Evolutionary conservation across 1,140 invertebrate genomes (phyloP), one percentile per base, ranked within the genome.

Genomic region (Tenebrio molitor): DNA sequence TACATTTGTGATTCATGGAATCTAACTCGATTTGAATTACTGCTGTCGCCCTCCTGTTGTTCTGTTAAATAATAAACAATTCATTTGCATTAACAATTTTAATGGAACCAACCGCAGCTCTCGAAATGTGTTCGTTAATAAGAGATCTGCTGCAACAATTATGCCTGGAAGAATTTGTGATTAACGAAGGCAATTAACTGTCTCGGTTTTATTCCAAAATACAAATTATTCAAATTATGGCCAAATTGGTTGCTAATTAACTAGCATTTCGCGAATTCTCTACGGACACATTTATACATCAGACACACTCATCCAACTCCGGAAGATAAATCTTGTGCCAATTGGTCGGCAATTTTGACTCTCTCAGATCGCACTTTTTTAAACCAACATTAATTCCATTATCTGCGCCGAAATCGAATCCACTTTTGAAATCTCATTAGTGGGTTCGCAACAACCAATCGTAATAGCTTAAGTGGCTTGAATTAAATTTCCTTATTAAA

Each of bases 401-500:
- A 10, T 33, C 4, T 33, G 29, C 29, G 29, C 10, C 29, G 10
- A 33, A 33, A 33, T 33, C 29, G 10, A 33, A 33, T 10, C 10
- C 29, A n/a, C n/a, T n/a, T n/a, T n/a, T n/a, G n/a, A n/a, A n/a
- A n/a, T n/a, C n/a, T n/a, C n/a, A n/a, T n/a, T n/a, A n/a, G n/a
- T n/a, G n/a, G n/a, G n/a, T n/a, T n/a, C n/a, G n/a, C n/a, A n/a
- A n/a, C n/a, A n/a, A n/a, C 8, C 25, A 8, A 8, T 29, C 25
- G 3, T 39, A 39, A 39, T 39, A 6, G 42, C 15, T 46, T 46
- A 46, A 46, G 42, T 46, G 42, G 12, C 15, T 46, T 17, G 5
- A 46, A 46, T 46, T 46, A 19, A 46, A 46, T 46, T 46, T 46
- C 42, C 42, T 46, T 46, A 46, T 46, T 46, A 46, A 46, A 46